phyloP scores from a whole-genome alignment of 2,888 invertebrate genomes.

The Emmelina monodactyla region DNA sequence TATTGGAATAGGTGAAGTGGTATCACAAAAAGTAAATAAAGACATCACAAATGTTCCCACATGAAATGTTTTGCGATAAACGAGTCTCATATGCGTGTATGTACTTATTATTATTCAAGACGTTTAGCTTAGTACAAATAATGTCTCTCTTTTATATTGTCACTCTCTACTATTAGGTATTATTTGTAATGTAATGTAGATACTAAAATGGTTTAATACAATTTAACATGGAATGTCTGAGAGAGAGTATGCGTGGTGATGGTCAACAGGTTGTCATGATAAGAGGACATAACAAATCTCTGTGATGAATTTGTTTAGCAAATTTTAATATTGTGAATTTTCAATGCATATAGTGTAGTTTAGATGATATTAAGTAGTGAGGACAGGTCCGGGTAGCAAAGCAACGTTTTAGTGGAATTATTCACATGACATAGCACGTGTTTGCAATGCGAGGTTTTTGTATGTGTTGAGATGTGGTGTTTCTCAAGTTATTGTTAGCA shows the following conservation, averaged over 20 bases:
- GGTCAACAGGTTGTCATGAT: conserved; percentile 36
- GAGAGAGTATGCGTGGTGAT: conserved; percentile 46
- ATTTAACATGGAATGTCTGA: conserved; percentile 33
- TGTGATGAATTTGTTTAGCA: conserved; percentile 58
- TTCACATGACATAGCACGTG: conserved; percentile 33
- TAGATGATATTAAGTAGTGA: conserved; percentile 23
- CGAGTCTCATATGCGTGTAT: conserved; percentile 60
- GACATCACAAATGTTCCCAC: conserved; percentile 40
- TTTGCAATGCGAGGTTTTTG: not conserved
- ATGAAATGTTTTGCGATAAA: conserved; percentile 25
- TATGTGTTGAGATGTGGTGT: not conserved
- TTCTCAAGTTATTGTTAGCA: conserved; percentile 34
- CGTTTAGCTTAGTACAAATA: conserved; percentile 59
- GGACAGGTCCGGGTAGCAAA: conserved; percentile 25
- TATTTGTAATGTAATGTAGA: conserved; percentile 38
- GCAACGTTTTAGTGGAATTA: conserved; percentile 16
- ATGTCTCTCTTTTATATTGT: conserved; percentile 61
- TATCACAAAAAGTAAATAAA: conserved; percentile 39
- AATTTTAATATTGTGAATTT: conserved; percentile 35
- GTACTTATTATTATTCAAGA: conserved; percentile 40
- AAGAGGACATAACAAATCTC: conserved; percentile 47
- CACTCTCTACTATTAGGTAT: conserved; percentile 56
- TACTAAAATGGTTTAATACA: conserved; percentile 35
- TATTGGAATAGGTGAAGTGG: no score
- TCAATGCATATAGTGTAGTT: conserved; percentile 32